phyloP scores from a whole-genome alignment of 2,113 vertebrate species.

The Gobio gobio region DNA sequence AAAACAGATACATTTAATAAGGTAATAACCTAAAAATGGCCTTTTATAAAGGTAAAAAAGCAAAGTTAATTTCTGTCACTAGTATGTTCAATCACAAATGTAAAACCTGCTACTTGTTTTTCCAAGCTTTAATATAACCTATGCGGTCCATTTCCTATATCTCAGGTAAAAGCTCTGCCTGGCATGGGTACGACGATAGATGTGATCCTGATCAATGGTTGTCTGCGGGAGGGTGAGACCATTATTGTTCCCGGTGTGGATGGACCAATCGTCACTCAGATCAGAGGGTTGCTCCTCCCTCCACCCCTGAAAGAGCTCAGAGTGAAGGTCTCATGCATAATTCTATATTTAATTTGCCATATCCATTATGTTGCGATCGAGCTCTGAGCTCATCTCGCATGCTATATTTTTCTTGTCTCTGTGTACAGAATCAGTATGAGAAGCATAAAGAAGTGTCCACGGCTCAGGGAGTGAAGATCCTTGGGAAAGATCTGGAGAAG shows the following conservation, averaged over 20 bases:
- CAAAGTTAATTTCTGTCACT: too few species aligned
- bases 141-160: not conserved
- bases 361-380: not conserved
- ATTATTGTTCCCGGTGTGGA: slow-evolving; percentile 97
- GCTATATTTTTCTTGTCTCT: not conserved
- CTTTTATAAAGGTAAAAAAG: too few species aligned
- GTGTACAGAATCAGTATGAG: slow-evolving; percentile 91
- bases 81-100: not conserved
- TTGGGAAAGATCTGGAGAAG: slow-evolving; percentile 97
- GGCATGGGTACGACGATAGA: slow-evolving; percentile 99
- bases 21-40: too few species aligned
- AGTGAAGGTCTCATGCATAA: slow-evolving; percentile 83
- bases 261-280: slow-evolving; percentile 96
- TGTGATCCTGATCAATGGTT: slow-evolving; percentile 94
- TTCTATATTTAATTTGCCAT: not conserved
- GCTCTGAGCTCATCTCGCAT: not conserved
- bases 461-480: slow-evolving; percentile 96
- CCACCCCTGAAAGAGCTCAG: slow-evolving; percentile 95
- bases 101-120: too few species aligned
- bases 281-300: slow-evolving; percentile 91
- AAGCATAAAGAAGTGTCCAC: slow-evolving; percentile 96
- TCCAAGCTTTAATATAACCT: not conserved
- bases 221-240: slow-evolving; percentile 90
- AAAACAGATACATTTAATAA: too few species aligned
- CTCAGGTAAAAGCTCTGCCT: slow-evolving; percentile 94